Evolutionary conservation across 2,888 invertebrate species (phyloP).

Genomic region (Noctua janthe): DNA sequence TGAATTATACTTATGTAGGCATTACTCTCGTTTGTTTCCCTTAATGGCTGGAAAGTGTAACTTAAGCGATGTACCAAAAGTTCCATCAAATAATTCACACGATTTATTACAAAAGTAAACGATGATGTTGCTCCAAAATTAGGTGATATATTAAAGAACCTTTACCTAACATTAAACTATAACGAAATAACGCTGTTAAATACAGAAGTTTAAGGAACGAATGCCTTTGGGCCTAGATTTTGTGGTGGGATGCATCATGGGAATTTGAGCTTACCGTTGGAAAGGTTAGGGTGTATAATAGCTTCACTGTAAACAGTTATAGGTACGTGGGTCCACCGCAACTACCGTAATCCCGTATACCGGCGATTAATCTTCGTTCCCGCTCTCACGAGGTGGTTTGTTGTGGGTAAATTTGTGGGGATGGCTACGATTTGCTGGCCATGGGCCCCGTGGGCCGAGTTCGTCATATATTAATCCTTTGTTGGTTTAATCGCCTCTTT

Average conservation of each 20-base stretch:
- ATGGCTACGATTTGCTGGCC: slow-evolving; percentile 84
- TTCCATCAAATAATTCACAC: slow-evolving; percentile 49
- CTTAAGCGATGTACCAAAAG: slow-evolving; percentile 37
- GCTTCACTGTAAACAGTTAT: slow-evolving; percentile 70
- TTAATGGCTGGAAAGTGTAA: slow-evolving; percentile 37
- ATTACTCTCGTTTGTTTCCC: slow-evolving; percentile 34
- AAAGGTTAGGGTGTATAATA: slow-evolving; percentile 61
- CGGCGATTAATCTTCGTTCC: slow-evolving; percentile 86
- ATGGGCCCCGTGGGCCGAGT: slow-evolving; percentile 83
- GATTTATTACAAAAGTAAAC: slow-evolving; percentile 61
- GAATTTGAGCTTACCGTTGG: slow-evolving; percentile 71
- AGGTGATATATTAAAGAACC: slow-evolving; percentile 68
- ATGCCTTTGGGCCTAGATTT: slow-evolving; percentile 73
- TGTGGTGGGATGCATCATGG: slow-evolving; percentile 51
- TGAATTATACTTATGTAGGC: slow-evolving; percentile 16
- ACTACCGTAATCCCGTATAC: slow-evolving; percentile 83
- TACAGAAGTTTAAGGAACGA: slow-evolving; percentile 76
- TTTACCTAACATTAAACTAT: slow-evolving; percentile 75
- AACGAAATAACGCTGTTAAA: slow-evolving; percentile 79
- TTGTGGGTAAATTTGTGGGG: slow-evolving; percentile 87
- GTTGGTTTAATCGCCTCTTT: slow-evolving; percentile 84
- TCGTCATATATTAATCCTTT: slow-evolving; percentile 87
- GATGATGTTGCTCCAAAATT: slow-evolving; percentile 59
- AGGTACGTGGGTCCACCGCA: slow-evolving; percentile 76
- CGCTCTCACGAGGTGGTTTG: slow-evolving; percentile 86